Percentiles rank a stretch among this genome's conserved stretches.
Evolutionary conservation across 2,113 vertebrate species (phyloP).

Genomic region (Oriolus oriolus): DNA sequence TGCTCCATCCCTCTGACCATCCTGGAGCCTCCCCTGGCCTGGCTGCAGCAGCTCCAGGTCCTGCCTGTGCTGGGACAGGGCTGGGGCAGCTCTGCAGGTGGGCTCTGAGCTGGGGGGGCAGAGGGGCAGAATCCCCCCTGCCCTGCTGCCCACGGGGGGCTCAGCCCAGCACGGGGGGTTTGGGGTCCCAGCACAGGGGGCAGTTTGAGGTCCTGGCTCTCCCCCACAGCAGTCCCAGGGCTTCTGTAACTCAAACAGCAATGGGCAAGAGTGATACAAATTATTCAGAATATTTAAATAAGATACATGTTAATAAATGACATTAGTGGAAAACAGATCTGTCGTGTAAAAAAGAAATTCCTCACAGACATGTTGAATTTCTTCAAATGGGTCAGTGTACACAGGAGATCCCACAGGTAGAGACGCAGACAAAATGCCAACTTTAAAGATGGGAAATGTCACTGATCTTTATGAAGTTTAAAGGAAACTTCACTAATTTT

Average conservation of each 20-base stretch:
- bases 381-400: neutral
- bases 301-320: neutral
- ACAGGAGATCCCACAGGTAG: neutral
- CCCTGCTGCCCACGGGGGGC: too few relatives aligned
- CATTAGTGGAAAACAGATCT: neutral
- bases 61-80: neutral
- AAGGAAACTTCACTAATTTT: neutral
- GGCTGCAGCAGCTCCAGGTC: neutral
- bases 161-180: neutral
- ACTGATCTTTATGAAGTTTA: neutral
- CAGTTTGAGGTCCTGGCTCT: neutral
- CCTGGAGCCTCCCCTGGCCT: too few relatives aligned
- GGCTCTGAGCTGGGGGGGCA: neutral
- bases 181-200: neutral
- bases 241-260: neutral
- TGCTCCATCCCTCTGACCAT: too few relatives aligned
- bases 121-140: neutral
- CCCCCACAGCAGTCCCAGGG: neutral
- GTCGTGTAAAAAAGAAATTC: neutral
- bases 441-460: neutral
- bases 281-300: neutral
- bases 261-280: neutral
- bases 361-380: fast-evolving
- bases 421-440: neutral
- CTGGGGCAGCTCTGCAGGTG: neutral